Evolutionary conservation across 1,140 invertebrate species (phyloP).

Genomic region (Daktulosphaira vitifoliae): DNA sequence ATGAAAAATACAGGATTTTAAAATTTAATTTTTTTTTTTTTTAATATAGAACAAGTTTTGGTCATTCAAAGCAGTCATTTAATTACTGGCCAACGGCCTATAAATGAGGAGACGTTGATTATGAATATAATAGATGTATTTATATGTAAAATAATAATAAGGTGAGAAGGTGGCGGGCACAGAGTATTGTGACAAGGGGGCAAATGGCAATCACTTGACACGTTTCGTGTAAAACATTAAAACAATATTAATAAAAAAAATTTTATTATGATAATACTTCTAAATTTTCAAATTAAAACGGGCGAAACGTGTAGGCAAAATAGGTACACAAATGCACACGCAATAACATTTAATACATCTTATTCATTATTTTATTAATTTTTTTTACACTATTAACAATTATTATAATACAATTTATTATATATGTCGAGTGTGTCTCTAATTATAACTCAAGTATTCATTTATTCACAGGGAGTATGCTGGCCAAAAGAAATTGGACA

Average conservation of each 20-base stretch:
- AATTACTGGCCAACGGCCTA: constrained; percentile 31
- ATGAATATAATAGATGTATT: constrained; percentile 8
- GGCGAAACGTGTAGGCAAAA: neutral
- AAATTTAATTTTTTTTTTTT: constrained; percentile 17
- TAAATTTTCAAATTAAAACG: neutral
- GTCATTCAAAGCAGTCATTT: constrained; percentile 32
- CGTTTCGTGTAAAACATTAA: no score
- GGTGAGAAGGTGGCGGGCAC: constrained; percentile 32
- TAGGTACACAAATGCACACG: neutral
- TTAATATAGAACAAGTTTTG: constrained; percentile 28
- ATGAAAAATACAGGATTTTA: constrained; percentile 22
- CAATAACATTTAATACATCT: no score
- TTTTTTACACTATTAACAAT: no score
- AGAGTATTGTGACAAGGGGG: neutral
- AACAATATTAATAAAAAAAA: no score
- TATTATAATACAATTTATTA: no score
- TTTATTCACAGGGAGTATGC: constrained; percentile 52
- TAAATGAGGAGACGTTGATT: constrained; percentile 31
- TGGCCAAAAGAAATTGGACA: constrained; percentile 62
- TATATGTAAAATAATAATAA: constrained; percentile 11
- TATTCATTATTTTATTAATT: no score
- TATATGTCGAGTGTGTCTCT: no score
- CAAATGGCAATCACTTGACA: neutral
- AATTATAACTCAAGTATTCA: no score
- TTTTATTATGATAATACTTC: no score